A percentile compares a stretch with the other conserved stretches of the same genome.
Conservation (phyloP, 2,888 invertebrate species). For the Azorinus chamasolen region DNA sequence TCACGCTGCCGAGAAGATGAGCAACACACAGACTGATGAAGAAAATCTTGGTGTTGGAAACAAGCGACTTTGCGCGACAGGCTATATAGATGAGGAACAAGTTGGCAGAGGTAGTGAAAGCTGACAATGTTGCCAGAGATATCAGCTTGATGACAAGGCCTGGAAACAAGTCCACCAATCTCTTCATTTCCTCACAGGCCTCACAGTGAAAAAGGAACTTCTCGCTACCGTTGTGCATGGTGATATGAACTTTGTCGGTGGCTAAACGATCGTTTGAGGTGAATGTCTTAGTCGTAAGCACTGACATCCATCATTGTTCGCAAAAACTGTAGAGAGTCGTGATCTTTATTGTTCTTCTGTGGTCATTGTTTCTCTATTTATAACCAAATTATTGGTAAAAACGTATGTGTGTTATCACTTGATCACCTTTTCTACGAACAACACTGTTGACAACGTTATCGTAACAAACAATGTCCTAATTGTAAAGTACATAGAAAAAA, state of each 20-base stretch:
- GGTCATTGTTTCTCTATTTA: too few species aligned
- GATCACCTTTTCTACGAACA: too few species aligned
- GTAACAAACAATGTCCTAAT: too few species aligned
- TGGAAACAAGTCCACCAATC: conserved; percentile 36
- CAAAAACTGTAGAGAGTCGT: too few species aligned
- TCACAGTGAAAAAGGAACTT: conserved; percentile 14
- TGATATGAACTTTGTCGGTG: neutral
- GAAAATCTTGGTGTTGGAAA: conserved; percentile 63
- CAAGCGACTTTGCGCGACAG: conserved; percentile 46
- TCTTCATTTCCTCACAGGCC: conserved; percentile 43
- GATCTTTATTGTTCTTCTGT: too few species aligned
- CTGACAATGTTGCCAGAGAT: conserved; percentile 32
- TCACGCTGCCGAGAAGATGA: conserved; percentile 56
- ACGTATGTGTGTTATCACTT: too few species aligned
- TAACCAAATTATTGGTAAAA: too few species aligned
- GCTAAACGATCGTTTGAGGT: too few species aligned
- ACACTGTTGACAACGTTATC: too few species aligned
- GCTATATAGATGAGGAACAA: conserved; percentile 57
- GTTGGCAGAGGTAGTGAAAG: conserved; percentile 54
- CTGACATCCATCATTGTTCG: too few species aligned
- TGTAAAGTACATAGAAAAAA: too few species aligned
- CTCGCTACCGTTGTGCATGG: conserved; percentile 42
- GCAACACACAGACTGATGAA: conserved; percentile 50
- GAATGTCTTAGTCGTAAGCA: too few species aligned
- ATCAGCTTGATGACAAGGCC: conserved; percentile 52